Conservation (phyloP, 2,888 invertebrate species). For the Oscheius onirici region DNA sequence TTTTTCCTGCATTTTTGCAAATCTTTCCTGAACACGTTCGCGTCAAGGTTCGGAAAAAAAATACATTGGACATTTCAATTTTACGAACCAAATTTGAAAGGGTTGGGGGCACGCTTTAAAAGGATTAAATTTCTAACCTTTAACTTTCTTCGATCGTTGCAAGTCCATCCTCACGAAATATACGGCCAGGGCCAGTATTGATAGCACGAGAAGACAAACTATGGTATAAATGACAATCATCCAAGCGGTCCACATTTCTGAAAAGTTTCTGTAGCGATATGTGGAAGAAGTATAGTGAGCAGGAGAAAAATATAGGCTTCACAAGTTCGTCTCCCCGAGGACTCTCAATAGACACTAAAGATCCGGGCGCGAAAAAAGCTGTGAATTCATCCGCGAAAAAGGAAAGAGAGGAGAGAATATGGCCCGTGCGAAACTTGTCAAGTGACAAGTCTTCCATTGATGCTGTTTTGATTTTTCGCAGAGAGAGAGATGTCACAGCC, state of each 20-base stretch:
- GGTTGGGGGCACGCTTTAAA: not conserved
- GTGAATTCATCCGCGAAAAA: not conserved
- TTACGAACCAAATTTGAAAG: not conserved
- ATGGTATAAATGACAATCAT: conserved; percentile 31
- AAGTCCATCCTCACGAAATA: conserved; percentile 29
- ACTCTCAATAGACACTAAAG: conserved; percentile 16
- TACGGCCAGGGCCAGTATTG: conserved; percentile 22
- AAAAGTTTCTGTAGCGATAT: not conserved
- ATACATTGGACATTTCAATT: no score
- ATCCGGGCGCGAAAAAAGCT: conserved; percentile 6
- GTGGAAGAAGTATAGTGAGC: not conserved
- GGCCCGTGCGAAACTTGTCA: not conserved
- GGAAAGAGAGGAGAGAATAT: not conserved
- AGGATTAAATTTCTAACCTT: conserved; percentile 12
- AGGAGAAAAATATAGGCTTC: not conserved
- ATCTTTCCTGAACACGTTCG: no score
- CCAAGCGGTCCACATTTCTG: conserved; percentile 31
- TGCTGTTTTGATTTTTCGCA: conserved; percentile 16
- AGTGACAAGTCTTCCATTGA: conserved; percentile 10
- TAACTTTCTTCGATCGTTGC: conserved; percentile 15
- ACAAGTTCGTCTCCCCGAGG: conserved; percentile 5
- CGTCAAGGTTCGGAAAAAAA: no score
- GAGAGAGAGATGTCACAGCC: conserved; percentile 23
- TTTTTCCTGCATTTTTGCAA: no score
- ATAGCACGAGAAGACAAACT: conserved; percentile 20